These are phyloP conservation scores for Tinamus major DNA, from an alignment of 2,797 vertebrate genomes.

Conservation along the genomic window DNA sequence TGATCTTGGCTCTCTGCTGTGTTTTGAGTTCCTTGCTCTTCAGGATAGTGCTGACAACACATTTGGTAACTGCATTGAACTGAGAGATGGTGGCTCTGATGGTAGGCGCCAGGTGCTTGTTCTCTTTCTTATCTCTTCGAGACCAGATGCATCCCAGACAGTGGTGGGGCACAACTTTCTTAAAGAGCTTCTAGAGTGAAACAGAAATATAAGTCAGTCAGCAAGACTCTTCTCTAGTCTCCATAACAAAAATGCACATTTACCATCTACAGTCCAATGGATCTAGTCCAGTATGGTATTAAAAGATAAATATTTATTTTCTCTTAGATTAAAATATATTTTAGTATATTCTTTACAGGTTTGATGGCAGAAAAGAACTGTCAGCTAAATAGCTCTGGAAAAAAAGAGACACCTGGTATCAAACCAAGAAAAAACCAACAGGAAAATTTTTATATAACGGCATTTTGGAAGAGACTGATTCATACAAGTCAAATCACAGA, in stretches of 20 bases:
- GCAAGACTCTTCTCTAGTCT: neutral
- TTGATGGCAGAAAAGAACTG: neutral
- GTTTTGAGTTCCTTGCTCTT: conserved; percentile 85
- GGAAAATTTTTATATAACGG: neutral
- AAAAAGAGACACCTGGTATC: neutral
- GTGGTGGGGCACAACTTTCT: conserved; percentile 93
- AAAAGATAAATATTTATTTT: neutral
- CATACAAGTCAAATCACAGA: neutral
- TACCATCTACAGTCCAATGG: neutral
- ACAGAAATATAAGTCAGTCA: neutral
- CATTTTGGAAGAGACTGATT: neutral
- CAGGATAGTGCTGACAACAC: conserved; percentile 91
- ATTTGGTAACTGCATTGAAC: conserved; percentile 90
- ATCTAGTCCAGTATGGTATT: neutral
- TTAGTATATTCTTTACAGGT: neutral
- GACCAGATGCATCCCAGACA: conserved; percentile 96
- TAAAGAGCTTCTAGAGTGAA: conserved; percentile 88
- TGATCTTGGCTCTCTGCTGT: conserved; percentile 89
- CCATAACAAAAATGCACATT: neutral
- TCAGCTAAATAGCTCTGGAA: neutral
- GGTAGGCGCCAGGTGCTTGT: conserved; percentile 89
- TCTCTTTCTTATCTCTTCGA: conserved; percentile 91
- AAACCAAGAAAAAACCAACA: neutral
- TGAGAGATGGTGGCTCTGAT: conserved; percentile 94
- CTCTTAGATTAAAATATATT: neutral